A percentile compares a stretch with the other conserved stretches of the same genome.
These are phyloP conservation scores for Euura lappo DNA, from an alignment of 1,140 invertebrate species.

Conservation along the genomic window DNA sequence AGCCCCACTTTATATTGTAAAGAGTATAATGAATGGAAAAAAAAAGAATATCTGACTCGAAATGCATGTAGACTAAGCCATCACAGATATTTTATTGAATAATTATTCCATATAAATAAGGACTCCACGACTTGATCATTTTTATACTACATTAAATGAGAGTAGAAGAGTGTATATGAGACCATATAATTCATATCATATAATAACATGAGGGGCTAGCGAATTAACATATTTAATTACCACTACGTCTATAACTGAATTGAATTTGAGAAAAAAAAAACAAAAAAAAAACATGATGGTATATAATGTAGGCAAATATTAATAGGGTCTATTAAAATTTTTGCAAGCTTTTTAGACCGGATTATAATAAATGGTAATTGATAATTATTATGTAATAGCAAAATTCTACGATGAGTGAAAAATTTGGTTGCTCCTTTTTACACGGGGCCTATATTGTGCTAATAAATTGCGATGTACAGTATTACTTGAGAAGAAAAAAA, in stretches of 20 bases:
- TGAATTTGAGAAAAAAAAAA: neutral
- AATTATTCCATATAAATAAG: neutral
- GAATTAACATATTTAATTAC: neutral
- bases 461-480: no score
- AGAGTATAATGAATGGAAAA: neutral
- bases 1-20: neutral
- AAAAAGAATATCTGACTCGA: neutral
- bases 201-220: neutral
- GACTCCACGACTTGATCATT: constrained; percentile 4
- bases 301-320: neutral
- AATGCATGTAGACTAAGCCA: neutral
- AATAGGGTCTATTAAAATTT: neutral
- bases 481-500: no score
- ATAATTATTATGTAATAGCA: no score
- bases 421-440: neutral
- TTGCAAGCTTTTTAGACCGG: constrained; percentile 2
- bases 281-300: no score
- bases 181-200: constrained; percentile 7
- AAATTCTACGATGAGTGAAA: neutral
- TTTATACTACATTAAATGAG: neutral
- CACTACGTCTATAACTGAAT: neutral
- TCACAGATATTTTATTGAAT: neutral
- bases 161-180: neutral
- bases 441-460: no score
- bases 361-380: neutral